Percentiles rank a stretch among this genome's conserved stretches.
Conservation (phyloP, 2,888 invertebrate species). For the Diarsia dahlii region DNA sequence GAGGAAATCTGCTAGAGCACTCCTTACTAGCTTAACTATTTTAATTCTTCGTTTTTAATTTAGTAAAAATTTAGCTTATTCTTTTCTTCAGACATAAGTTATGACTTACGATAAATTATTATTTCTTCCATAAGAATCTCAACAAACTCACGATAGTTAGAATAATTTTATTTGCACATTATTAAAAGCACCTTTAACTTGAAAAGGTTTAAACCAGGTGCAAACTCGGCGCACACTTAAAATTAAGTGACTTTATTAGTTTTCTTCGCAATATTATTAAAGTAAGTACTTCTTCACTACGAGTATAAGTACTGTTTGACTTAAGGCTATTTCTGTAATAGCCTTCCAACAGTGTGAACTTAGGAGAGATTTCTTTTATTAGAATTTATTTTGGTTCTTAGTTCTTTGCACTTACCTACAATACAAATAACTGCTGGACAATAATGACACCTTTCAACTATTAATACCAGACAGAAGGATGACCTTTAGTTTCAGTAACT, state of each 20-base stretch:
- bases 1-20: too few relatives aligned
- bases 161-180: neutral
- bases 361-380: neutral
- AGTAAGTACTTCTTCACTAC: too few relatives aligned
- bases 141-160: neutral
- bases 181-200: constrained; percentile 1
- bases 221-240: neutral
- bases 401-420: neutral
- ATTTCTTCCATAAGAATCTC: neutral
- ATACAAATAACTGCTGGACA: neutral
- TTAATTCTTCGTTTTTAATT: neutral
- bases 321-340: constrained; percentile 6
- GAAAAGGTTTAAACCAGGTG: constrained; percentile 11
- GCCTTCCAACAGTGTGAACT: neutral
- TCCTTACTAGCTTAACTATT: neutral
- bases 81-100: neutral
- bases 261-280: constrained; percentile 14
- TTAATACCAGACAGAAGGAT: neutral
- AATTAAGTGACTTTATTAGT: constrained; percentile 14
- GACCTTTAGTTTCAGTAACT: neutral
- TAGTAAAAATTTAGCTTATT: too few relatives aligned
- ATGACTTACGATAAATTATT: neutral
- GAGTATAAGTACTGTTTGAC: neutral
- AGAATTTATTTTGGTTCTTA: neutral
- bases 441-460: neutral